Evolutionary conservation across 2,888 invertebrate genomes (phyloP).

Genomic region (Ophioninae sp.): DNA sequence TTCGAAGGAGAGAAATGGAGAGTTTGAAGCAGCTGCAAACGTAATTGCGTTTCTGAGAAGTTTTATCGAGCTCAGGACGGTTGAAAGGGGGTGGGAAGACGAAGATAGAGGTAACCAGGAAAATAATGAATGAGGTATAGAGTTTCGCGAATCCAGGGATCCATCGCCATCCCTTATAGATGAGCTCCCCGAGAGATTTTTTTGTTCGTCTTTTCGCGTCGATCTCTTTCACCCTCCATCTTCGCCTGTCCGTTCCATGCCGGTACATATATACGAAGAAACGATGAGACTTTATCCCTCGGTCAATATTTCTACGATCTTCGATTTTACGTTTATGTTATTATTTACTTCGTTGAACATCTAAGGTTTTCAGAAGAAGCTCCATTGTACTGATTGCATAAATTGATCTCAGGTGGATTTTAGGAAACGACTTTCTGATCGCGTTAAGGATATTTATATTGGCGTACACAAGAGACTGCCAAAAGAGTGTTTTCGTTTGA

Average conservation of each 20-base stretch:
- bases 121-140: slow-evolving; percentile 79
- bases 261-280: not conserved
- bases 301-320: slow-evolving; percentile 12
- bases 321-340: slow-evolving; percentile 22
- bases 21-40: slow-evolving; percentile 71
- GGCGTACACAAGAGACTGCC: not conserved
- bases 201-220: slow-evolving; percentile 33
- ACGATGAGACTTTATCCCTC: not conserved
- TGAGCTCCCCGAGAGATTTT: slow-evolving; percentile 63
- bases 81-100: slow-evolving; percentile 41
- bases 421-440: not conserved
- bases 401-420: not conserved
- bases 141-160: slow-evolving; percentile 64
- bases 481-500: not conserved
- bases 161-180: slow-evolving; percentile 55
- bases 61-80: slow-evolving; percentile 74
- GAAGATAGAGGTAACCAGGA: slow-evolving; percentile 77
- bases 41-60: slow-evolving; percentile 81
- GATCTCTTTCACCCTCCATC: slow-evolving; percentile 35
- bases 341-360: slow-evolving; percentile 24
- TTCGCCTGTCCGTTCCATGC: not conserved
- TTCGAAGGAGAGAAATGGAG: slow-evolving; percentile 54
- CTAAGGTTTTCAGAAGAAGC: not conserved
- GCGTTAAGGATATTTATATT: not conserved
- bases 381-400: not conserved